Evolutionary conservation across 2,888 invertebrate genomes (phyloP).

Genomic region (Willowsia nigromaculata): DNA sequence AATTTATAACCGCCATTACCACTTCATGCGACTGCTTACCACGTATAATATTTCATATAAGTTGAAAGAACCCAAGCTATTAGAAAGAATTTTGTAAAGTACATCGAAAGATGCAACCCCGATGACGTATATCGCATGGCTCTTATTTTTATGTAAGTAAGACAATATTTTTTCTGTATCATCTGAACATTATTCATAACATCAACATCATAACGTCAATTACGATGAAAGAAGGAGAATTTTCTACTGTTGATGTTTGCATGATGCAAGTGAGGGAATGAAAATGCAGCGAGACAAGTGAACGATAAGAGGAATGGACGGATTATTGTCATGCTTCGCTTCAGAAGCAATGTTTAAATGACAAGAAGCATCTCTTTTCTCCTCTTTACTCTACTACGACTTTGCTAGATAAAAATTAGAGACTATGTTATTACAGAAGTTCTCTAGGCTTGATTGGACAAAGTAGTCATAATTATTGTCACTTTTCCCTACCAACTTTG

Average conservation of each 20-base stretch:
- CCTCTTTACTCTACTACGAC: background rate
- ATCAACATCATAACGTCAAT: slow-evolving; percentile 62
- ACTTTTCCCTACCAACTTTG: slow-evolving; percentile 46
- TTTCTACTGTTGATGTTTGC: background rate
- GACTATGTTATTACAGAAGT: slow-evolving; percentile 33
- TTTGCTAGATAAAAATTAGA: slow-evolving; percentile 53
- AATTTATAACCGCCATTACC: slow-evolving; percentile 48
- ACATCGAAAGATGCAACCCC: background rate
- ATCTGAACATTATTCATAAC: slow-evolving; percentile 60
- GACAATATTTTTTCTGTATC: slow-evolving; percentile 52
- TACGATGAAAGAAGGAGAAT: slow-evolving; percentile 13
- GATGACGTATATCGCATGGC: background rate
- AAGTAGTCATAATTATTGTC: slow-evolving; percentile 67
- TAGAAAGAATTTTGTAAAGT: slow-evolving; percentile 12
- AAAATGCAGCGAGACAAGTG: background rate
- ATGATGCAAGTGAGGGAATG: background rate
- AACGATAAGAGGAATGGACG: slow-evolving; percentile 53
- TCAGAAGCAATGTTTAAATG: slow-evolving; percentile 52
- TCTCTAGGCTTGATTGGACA: slow-evolving; percentile 58
- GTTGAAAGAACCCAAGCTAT: background rate
- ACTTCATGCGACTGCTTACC: slow-evolving; percentile 1
- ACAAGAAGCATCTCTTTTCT: background rate
- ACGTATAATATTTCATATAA: background rate
- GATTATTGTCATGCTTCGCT: slow-evolving; percentile 27
- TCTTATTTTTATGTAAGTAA: background rate